Percentiles rank a stretch among this genome's conserved stretches.
Conservation (phyloP, 1,140 invertebrate genomes). For the Drosophila sechellia region DNA sequence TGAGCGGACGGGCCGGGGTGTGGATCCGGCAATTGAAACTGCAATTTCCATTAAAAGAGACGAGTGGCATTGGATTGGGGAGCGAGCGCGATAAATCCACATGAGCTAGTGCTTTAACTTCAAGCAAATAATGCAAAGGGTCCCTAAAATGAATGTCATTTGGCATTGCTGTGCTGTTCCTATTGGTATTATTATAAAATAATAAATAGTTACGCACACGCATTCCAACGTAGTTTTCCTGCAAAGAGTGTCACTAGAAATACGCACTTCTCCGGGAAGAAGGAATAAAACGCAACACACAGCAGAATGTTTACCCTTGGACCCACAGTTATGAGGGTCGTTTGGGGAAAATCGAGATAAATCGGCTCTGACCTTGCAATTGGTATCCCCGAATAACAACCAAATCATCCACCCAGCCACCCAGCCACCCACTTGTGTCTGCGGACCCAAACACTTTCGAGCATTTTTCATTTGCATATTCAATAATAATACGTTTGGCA, state of each 20-base stretch:
- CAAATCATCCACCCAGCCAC: neutral
- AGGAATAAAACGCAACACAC: slow-evolving; percentile 18
- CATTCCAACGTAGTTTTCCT: neutral
- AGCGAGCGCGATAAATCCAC: neutral
- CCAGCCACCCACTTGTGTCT: neutral
- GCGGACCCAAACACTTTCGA: slow-evolving; percentile 20
- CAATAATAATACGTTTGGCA: slow-evolving; percentile 44
- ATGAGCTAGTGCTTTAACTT: slow-evolving; percentile 19
- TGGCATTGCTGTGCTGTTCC: no score
- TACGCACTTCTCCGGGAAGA: neutral
- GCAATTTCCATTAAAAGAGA: slow-evolving; percentile 39
- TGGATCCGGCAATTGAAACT: slow-evolving; percentile 20
- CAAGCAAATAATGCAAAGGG: slow-evolving; percentile 8
- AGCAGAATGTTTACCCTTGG: slow-evolving; percentile 45
- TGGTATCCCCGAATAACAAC: slow-evolving; percentile 1
- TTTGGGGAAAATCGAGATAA: neutral
- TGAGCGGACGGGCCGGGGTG: slow-evolving; percentile 1
- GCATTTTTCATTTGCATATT: slow-evolving; percentile 51
- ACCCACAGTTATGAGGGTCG: slow-evolving; percentile 32
- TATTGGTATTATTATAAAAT: neutral
- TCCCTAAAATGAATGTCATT: neutral
- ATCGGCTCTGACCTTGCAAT: slow-evolving; percentile 25
- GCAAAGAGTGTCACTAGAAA: neutral
- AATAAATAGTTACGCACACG: slow-evolving; percentile 21
- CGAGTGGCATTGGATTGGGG: slow-evolving; percentile 3